Evolutionary conservation across 2,888 invertebrate species (phyloP).

Genomic region (Frankliniella fusca): DNA sequence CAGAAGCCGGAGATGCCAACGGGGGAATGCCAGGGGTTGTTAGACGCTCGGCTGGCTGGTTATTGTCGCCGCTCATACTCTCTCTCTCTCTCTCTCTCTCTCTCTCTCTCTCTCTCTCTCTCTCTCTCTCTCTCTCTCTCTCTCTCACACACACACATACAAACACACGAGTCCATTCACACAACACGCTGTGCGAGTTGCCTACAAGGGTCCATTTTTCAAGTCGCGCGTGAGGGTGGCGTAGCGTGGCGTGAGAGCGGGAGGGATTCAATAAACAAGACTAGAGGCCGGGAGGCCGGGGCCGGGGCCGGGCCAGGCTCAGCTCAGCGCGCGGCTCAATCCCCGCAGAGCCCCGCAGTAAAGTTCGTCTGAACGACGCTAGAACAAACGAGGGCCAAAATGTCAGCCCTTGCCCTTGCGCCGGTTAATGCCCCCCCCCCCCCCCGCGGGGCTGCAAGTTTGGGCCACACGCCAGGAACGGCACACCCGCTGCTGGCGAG

Average conservation of each 20-base stretch:
- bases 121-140: no score
- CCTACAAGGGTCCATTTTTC: no score
- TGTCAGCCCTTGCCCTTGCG: slow-evolving; percentile 3
- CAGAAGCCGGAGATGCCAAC: no score
- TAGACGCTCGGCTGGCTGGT: no score
- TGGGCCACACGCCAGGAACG: background rate
- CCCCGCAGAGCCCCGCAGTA: background rate
- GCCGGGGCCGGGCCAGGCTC: background rate
- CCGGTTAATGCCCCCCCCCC: background rate
- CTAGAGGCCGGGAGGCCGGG: background rate
- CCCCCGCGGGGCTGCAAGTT: background rate
- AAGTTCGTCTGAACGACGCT: background rate
- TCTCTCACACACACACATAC: no score
- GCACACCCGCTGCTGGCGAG: background rate
- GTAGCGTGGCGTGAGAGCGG: background rate
- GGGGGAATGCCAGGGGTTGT: no score
- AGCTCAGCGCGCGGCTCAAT: background rate
- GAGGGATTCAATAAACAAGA: background rate
- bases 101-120: no score
- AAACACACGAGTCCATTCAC: no score
- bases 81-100: no score
- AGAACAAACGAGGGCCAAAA: slow-evolving; percentile 21
- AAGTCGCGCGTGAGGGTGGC: background rate
- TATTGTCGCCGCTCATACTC: no score
- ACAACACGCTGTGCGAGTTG: no score